phyloP scores from a whole-genome alignment of 1,140 invertebrate species.

The Heliconius hermathena region DNA sequence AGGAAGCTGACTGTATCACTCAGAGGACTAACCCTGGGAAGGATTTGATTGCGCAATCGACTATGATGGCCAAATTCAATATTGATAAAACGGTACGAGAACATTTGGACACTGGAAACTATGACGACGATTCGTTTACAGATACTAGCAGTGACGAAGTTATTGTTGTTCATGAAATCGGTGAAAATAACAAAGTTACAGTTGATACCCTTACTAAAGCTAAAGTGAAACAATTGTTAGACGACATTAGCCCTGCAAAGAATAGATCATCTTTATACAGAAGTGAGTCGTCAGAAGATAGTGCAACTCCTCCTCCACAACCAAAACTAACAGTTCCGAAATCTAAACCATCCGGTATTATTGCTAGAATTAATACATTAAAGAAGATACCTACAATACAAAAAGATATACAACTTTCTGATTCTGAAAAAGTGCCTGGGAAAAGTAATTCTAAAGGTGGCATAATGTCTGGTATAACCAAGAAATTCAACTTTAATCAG shows the following conservation, averaged over 20 bases:
- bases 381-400: conserved; percentile 37
- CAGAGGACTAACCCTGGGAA: conserved; percentile 58
- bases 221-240: conserved; percentile 19
- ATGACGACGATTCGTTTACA: conserved; percentile 70
- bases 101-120: conserved; percentile 72
- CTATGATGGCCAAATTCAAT: conserved; percentile 78
- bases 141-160: conserved; percentile 71
- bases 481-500: conserved; percentile 70
- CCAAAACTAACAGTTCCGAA: conserved; percentile 17
- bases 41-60: conserved; percentile 67
- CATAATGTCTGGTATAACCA: conserved; percentile 64
- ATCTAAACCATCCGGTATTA: conserved; percentile 35
- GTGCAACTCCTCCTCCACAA: not conserved
- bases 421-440: conserved; percentile 31
- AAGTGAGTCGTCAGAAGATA: conserved; percentile 27
- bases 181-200: conserved; percentile 41
- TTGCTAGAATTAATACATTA: conserved; percentile 41
- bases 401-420: conserved; percentile 29
- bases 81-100: conserved; percentile 66
- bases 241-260: conserved; percentile 14
- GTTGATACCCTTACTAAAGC: conserved; percentile 34
- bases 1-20: conserved; percentile 62
- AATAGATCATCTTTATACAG: conserved; percentile 21
- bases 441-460: conserved; percentile 42
- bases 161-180: conserved; percentile 56